A percentile compares a stretch with the other conserved stretches of the same genome.
Conservation (phyloP, 2,113 vertebrate species). For the Protomyctophum bolini region DNA sequence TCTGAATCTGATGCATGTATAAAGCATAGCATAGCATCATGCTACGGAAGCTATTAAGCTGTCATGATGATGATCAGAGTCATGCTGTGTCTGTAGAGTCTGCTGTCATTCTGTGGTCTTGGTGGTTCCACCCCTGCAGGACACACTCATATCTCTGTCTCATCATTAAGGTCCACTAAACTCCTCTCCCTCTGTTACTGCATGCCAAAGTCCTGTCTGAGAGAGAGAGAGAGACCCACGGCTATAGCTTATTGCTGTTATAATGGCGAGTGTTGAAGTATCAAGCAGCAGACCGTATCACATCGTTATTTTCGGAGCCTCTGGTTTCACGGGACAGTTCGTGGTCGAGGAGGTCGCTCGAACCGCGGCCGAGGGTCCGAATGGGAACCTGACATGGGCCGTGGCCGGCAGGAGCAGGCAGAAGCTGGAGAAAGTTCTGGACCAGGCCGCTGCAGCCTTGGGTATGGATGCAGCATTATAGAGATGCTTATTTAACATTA, state of each 20-base stretch:
- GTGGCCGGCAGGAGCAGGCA: slow-evolving; percentile 87
- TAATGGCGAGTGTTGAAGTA: slow-evolving; percentile 67
- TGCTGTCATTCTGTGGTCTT: not conserved
- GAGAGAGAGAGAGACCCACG: too few species aligned
- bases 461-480: slow-evolving; percentile 70
- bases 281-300: slow-evolving; percentile 78
- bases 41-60: not conserved
- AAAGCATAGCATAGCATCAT: too few species aligned
- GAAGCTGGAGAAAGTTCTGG: slow-evolving; percentile 86
- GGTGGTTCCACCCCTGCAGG: too few species aligned
- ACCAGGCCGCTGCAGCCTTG: slow-evolving; percentile 80
- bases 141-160: too few species aligned
- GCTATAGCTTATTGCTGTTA: slow-evolving; percentile 13
- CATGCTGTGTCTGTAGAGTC: slow-evolving; percentile 8
- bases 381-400: slow-evolving; percentile 83
- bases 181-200: too few species aligned
- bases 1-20: too few species aligned
- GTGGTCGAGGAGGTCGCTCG: slow-evolving; percentile 90
- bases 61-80: too few species aligned
- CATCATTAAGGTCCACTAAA: too few species aligned
- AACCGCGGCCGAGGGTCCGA: slow-evolving; percentile 73
- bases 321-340: slow-evolving; percentile 94
- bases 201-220: not conserved
- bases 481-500: not conserved
- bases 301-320: slow-evolving; percentile 89